Evolutionary conservation across 2,888 invertebrate species (phyloP).

Genomic region (Drosophila engyochracea): DNA sequence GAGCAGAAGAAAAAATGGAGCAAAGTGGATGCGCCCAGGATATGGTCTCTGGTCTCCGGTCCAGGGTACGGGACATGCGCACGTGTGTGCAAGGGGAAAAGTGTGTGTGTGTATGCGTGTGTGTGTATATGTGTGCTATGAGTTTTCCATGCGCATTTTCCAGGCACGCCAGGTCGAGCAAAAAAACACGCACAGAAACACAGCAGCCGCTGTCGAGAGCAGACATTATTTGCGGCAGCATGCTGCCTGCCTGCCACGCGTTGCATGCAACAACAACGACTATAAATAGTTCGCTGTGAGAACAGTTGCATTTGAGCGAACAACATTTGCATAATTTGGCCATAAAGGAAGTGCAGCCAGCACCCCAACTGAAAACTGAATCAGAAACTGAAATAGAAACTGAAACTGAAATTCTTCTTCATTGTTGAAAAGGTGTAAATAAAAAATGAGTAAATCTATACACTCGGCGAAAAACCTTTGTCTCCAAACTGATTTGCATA

Average conservation of each 20-base stretch:
- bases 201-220: constrained; percentile 65
- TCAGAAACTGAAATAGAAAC: neutral
- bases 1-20: constrained; percentile 47
- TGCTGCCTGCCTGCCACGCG: constrained; percentile 50
- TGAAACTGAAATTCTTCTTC: constrained; percentile 15
- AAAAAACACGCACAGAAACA: constrained; percentile 44
- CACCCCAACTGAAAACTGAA: constrained; percentile 39
- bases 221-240: constrained; percentile 50
- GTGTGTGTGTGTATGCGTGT: constrained; percentile 14
- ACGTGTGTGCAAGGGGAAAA: constrained; percentile 69
- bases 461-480: constrained; percentile 38
- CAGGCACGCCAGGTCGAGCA: constrained; percentile 42
- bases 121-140: constrained; percentile 4
- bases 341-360: constrained; percentile 71
- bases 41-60: constrained; percentile 20
- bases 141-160: constrained; percentile 71
- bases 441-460: constrained; percentile 73
- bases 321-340: constrained; percentile 79
- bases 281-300: constrained; percentile 23
- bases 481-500: constrained; percentile 72
- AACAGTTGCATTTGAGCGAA: constrained; percentile 64
- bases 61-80: constrained; percentile 73
- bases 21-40: constrained; percentile 30
- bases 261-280: constrained; percentile 27
- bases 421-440: constrained; percentile 75